A percentile compares a stretch with the other conserved stretches of the same genome.
Evolutionary conservation across 2,113 vertebrate genomes (phyloP).

Genomic region (Camelus dromedarius): DNA sequence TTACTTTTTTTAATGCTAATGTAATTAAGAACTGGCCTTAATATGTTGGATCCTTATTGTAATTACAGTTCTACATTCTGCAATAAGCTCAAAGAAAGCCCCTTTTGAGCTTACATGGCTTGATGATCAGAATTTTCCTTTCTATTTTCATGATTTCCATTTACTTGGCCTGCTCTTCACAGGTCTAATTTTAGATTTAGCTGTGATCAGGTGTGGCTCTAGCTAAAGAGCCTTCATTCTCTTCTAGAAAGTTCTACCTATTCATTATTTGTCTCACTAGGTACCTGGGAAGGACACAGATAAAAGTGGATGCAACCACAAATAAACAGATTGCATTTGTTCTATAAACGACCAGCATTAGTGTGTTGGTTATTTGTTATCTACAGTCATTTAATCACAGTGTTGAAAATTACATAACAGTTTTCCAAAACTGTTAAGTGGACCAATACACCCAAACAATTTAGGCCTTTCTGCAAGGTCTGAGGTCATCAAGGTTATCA

Average conservation of each 20-base stretch:
- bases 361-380: background rate
- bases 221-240: background rate
- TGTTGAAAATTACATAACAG: background rate
- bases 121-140: background rate
- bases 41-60: slow-evolving; percentile 34
- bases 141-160: slow-evolving; percentile 59
- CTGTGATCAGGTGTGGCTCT: background rate
- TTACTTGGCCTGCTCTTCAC: background rate
- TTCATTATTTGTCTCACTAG: background rate
- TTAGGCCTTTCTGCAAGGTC: background rate
- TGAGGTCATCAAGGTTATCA: background rate
- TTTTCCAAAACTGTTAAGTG: slow-evolving; percentile 15
- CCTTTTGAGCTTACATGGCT: slow-evolving; percentile 26
- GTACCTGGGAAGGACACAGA: background rate
- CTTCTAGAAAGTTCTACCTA: background rate
- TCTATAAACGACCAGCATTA: background rate
- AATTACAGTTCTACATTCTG: slow-evolving; percentile 20
- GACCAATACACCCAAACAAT: fast-evolving
- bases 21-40: slow-evolving; percentile 62
- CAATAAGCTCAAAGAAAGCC: slow-evolving; percentile 45
- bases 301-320: slow-evolving; percentile 13
- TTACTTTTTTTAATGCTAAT: slow-evolving; percentile 55
- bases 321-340: background rate
- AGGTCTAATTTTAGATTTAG: slow-evolving; percentile 37
- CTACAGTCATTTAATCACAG: background rate